phyloP scores from a whole-genome alignment of 37 sponge, comb jelly and placozoan genomes.

The Beroe ovata region DNA sequence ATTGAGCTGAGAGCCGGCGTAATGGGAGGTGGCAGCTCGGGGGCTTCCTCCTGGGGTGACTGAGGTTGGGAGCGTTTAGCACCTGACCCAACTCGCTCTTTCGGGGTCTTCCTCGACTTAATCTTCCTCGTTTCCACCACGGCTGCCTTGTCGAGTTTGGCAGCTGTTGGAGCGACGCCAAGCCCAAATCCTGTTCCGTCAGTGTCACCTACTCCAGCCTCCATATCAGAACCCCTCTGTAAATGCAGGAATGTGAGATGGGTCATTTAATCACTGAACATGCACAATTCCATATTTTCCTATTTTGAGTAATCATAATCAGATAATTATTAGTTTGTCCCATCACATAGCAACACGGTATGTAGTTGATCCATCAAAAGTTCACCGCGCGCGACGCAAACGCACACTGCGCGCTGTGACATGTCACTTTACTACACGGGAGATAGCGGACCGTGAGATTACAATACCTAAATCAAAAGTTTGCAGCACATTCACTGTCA shows the following conservation, averaged over 20 bases:
- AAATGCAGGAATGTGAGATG: not conserved
- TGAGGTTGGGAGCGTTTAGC: conserved; percentile 22
- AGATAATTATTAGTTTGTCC: too few species aligned
- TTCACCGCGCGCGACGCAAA: conserved; percentile 13
- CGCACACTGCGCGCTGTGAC: not conserved
- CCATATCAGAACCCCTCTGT: conserved; percentile 36
- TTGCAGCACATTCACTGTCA: too few species aligned
- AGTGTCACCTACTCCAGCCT: conserved; percentile 47
- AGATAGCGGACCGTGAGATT: too few species aligned
- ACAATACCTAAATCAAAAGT: too few species aligned
- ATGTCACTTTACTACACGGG: too few species aligned
- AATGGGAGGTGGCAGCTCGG: conserved; percentile 54
- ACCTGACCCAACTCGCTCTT: conserved; percentile 40
- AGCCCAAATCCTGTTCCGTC: conserved; percentile 59
- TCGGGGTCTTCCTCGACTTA: conserved; percentile 37
- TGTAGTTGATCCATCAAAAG: not conserved
- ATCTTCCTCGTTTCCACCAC: conserved; percentile 42
- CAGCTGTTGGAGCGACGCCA: conserved; percentile 17
- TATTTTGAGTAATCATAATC: not conserved
- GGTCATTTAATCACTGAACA: too few species aligned
- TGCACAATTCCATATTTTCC: not conserved
- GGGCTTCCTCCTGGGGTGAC: conserved; percentile 36
- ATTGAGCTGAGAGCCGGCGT: conserved; percentile 60
- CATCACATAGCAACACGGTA: conserved; percentile 41
- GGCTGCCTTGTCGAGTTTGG: conserved; percentile 60